phyloP scores from a whole-genome alignment of 2,113 vertebrate genomes.

The Hippolais icterina region DNA sequence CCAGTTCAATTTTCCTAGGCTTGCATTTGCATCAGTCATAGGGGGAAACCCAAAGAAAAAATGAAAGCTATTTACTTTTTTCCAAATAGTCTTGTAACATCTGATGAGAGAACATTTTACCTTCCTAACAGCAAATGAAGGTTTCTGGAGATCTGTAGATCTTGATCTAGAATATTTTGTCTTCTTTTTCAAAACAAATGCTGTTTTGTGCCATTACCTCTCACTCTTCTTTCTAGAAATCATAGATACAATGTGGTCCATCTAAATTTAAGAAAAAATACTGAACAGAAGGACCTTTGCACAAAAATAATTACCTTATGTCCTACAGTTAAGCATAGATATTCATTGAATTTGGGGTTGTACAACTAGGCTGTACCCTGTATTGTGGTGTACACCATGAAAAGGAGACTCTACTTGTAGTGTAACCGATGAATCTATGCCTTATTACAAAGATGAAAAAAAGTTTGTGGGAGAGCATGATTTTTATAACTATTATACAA shows the following conservation, averaged over 20 bases:
- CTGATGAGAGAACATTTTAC: not conserved
- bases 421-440: not conserved
- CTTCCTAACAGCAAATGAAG: not conserved
- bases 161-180: not conserved
- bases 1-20: not conserved
- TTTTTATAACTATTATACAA: not conserved
- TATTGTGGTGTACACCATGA: not conserved
- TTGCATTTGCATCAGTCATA: not conserved
- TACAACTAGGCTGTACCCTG: not conserved
- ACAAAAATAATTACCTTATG: not conserved
- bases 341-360: not conserved
- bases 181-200: not conserved
- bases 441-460: not conserved
- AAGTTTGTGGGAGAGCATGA: not conserved
- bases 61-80: not conserved
- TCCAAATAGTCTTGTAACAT: not conserved
- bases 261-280: not conserved
- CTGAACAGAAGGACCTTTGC: not conserved
- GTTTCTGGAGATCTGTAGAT: not conserved
- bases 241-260: not conserved
- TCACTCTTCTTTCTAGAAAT: not conserved
- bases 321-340: not conserved
- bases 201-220: not conserved
- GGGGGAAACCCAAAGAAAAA: not conserved
- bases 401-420: not conserved